Conservation (phyloP, 2,797 vertebrate species). For the Falco cherrug region DNA sequence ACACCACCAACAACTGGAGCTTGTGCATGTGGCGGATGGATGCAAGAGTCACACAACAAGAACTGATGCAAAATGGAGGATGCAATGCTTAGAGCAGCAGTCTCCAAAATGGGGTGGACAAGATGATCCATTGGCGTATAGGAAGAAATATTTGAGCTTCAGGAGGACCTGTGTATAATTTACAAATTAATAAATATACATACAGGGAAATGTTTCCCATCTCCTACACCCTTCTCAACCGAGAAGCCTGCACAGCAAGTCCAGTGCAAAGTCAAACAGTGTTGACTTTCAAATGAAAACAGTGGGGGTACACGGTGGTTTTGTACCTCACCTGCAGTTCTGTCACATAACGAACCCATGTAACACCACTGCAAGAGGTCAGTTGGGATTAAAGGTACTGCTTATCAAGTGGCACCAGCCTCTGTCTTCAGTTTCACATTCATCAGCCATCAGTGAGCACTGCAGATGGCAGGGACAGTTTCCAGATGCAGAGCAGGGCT, state of each 20-base stretch:
- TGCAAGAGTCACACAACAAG: too few species aligned
- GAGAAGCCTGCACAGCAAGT: accelerated
- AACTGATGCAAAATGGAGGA: background rate
- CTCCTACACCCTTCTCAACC: background rate
- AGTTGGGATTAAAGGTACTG: background rate
- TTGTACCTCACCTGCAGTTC: background rate
- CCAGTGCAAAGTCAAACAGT: background rate
- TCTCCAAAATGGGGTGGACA: background rate
- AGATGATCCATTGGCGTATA: background rate
- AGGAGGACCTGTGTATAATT: background rate
- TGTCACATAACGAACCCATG: background rate
- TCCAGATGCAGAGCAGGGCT: background rate
- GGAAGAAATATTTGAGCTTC: background rate
- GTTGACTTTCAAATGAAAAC: background rate
- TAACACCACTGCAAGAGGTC: background rate
- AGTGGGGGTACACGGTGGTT: accelerated
- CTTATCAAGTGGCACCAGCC: background rate
- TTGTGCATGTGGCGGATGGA: background rate
- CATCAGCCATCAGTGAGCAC: background rate
- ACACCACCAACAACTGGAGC: background rate
- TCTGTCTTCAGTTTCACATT: background rate
- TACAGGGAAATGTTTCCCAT: background rate
- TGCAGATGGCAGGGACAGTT: too few species aligned
- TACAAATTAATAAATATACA: background rate
- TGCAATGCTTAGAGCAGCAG: background rate